Conservation (phyloP, 2,797 vertebrate genomes). For the Epinephelus malabaricus region DNA sequence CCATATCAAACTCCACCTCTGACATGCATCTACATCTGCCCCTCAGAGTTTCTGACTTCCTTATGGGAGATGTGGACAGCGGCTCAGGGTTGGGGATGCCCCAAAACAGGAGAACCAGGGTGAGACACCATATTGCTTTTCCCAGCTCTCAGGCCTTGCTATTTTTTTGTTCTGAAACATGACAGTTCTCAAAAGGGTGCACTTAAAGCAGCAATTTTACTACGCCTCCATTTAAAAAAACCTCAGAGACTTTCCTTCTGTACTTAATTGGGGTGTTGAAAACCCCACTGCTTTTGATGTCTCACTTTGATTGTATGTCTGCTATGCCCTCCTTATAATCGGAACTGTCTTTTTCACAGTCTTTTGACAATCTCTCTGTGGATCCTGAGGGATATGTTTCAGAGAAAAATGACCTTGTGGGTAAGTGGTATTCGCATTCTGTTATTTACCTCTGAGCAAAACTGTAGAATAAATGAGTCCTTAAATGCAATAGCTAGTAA, state of each 20-base stretch:
- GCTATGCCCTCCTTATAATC: slow-evolving; percentile 53
- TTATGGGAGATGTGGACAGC: slow-evolving; percentile 99
- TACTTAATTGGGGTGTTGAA: slow-evolving; percentile 67
- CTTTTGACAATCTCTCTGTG: slow-evolving; percentile 94
- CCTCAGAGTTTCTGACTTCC: slow-evolving; percentile 97
- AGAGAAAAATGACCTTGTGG: slow-evolving; percentile 91
- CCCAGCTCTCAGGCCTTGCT: slow-evolving; percentile 7
- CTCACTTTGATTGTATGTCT: slow-evolving; percentile 68
- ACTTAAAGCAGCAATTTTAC: slow-evolving; percentile 63
- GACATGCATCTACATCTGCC: slow-evolving; percentile 15
- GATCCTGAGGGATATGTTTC: slow-evolving; percentile 89
- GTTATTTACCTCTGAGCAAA: slow-evolving; percentile 33
- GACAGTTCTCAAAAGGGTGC: slow-evolving; percentile 51
- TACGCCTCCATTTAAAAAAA: slow-evolving; percentile 63
- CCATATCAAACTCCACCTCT: slow-evolving; percentile 2
- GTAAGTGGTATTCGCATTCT: slow-evolving; percentile 70
- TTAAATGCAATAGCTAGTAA: slow-evolving; percentile 55
- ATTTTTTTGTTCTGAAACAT: slow-evolving; percentile 55
- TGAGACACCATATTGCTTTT: slow-evolving; percentile 68
- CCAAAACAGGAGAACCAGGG: slow-evolving; percentile 94
- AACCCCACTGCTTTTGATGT: slow-evolving; percentile 69
- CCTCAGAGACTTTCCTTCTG: slow-evolving; percentile 70
- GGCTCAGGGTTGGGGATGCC: slow-evolving; percentile 92
- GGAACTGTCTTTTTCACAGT: slow-evolving; percentile 84
- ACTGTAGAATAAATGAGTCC: slow-evolving; percentile 33